Base-by-base conservation (phyloP, 2,797 vertebrate genomes). In the Distichodus sexfasciatus region DNA sequence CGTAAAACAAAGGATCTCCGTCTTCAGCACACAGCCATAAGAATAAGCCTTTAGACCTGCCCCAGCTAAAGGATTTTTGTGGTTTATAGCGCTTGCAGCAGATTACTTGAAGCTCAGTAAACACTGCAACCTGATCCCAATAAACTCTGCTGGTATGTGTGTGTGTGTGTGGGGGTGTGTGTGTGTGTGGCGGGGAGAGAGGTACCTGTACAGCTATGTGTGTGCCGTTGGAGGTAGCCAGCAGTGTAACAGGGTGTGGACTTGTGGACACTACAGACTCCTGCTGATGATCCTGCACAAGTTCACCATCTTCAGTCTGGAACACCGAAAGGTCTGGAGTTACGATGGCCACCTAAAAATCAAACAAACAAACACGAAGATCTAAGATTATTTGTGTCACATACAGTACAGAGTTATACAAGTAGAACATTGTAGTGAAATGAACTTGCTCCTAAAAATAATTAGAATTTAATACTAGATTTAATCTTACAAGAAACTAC, bases 161-260 rank as follows among this genome's bases (percentile, higher is more conserved):
- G 19, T 5, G 10, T 44, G 6, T 47, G 40, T 1, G 2, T 15
- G 62, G n/a, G n/a, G 9, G n/a, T 17, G 3, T 54, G 50, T 12
- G 26, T 48, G 19, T 5, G 10, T 44, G 6, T 47, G 40, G 0
- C n/a, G n/a, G n/a, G n/a, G 2, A n/a, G 62, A 35, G 58, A 84
- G 82, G 41, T 81, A 98, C 97, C 94, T 98, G 97, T 50, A 99
- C 97, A 76, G 97, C 97, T 69, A 99, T 99, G 86, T 99, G 97
- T 70, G 96, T 98, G 84, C 97, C 97, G n/a, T 98, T 99, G 74
- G 97, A 96, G 4, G 97, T 99, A 81, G 97, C 97, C 84, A 99
- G 83, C 82, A 99, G 87, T 0, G 97, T 99, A 78, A 99, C 94
- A 10, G 96, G 94, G 74, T 96, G 93, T 41, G 92, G 72, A 79